Evolutionary conservation across 2,113 vertebrate genomes (phyloP).

Genomic region (Otolemur garnettii): DNA sequence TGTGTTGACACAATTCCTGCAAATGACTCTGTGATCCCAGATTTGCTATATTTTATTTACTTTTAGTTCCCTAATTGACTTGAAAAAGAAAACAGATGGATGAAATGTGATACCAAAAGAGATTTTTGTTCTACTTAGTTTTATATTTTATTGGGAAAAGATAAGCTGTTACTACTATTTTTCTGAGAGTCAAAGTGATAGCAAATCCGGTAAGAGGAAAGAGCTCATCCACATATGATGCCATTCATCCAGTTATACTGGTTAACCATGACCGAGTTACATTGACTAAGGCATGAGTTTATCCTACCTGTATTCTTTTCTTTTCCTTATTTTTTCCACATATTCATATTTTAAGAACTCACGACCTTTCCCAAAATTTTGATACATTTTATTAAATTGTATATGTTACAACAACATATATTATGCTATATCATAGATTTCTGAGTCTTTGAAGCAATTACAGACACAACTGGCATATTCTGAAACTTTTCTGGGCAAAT

Average conservation of each 20-base stretch:
- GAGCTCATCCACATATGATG: background rate
- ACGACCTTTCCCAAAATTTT: background rate
- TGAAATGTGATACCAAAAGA: background rate
- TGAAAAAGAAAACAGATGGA: background rate
- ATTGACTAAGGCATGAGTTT: background rate
- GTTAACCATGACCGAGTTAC: background rate
- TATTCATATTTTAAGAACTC: background rate
- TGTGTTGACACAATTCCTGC: background rate
- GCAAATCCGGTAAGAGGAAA: background rate
- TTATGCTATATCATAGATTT: background rate
- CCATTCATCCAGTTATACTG: background rate
- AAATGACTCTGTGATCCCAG: background rate
- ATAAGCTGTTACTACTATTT: background rate
- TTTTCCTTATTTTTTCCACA: background rate
- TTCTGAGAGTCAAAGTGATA: background rate
- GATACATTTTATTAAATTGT: background rate
- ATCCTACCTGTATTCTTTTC: background rate
- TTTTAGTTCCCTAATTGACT: background rate
- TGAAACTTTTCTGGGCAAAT: background rate
- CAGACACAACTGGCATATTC: background rate
- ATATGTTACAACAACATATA: background rate
- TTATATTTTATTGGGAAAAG: background rate
- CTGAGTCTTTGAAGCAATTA: background rate
- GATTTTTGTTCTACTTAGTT: slow-evolving; percentile 64
- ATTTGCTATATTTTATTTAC: background rate